Evolutionary conservation across 2,113 vertebrate genomes (phyloP).

Genomic region (Aythya baeri): DNA sequence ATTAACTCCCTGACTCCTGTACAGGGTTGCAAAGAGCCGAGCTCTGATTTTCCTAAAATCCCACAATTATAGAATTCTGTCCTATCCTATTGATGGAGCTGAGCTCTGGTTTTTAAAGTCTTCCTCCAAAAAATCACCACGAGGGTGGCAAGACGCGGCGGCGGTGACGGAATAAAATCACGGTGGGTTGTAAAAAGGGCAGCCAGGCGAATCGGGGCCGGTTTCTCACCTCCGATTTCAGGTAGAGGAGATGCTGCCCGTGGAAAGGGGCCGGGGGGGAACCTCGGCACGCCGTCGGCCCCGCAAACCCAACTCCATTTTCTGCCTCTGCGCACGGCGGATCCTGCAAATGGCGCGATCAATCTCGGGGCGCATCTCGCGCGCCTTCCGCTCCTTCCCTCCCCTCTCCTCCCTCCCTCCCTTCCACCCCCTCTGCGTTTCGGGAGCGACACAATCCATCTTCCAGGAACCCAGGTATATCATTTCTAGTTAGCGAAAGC

Average conservation of each 20-base stretch:
- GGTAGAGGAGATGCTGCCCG: too few relatives aligned
- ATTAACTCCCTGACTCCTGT: neutral
- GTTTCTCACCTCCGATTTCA: neutral
- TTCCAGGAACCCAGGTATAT: slow-evolving; percentile 67
- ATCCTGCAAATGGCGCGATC: slow-evolving; percentile 52
- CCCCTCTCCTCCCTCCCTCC: neutral
- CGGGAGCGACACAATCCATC: slow-evolving; percentile 47
- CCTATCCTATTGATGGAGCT: neutral
- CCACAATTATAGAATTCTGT: too few relatives aligned
- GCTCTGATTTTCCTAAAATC: too few relatives aligned
- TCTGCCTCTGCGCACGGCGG: slow-evolving; percentile 23
- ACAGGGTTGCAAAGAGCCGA: accelerated
- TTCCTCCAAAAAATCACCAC: neutral
- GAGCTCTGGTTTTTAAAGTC: neutral
- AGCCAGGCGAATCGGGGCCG: neutral
- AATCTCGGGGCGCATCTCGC: slow-evolving; percentile 30
- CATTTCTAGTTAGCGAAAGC: slow-evolving; percentile 71
- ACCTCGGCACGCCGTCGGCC: neutral
- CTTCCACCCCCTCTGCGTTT: neutral
- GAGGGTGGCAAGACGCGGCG: accelerated
- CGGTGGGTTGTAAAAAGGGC: neutral
- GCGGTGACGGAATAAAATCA: neutral
- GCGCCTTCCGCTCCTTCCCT: neutral
- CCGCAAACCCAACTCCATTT: neutral
- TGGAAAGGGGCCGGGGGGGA: too few relatives aligned